Conservation (phyloP, 2,888 invertebrate species). For the Subacronicta megacephala region DNA sequence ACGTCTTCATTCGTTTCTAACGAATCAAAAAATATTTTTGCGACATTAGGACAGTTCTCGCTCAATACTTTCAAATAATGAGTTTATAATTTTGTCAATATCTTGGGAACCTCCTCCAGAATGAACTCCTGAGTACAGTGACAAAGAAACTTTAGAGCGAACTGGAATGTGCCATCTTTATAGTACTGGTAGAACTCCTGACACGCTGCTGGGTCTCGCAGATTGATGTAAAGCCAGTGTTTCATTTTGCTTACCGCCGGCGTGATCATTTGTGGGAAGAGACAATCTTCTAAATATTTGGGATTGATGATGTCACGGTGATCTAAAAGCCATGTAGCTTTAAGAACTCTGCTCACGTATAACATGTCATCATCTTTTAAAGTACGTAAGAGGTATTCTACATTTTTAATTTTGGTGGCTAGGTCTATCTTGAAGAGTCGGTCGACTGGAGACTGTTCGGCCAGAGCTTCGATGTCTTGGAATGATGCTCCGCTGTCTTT, state of each 20-base stretch:
- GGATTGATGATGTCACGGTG: conserved; percentile 69
- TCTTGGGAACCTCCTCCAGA: conserved; percentile 55
- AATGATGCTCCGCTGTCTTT: conserved; percentile 22
- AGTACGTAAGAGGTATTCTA: conserved; percentile 69
- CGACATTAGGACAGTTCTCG: conserved; percentile 65
- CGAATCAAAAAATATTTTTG: conserved; percentile 67
- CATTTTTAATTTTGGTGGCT: conserved; percentile 67
- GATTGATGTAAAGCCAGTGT: conserved; percentile 65
- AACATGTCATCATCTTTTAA: conserved; percentile 76
- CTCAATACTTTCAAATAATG: conserved; percentile 67
- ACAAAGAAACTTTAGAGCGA: conserved; percentile 65
- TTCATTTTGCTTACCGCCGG: conserved; percentile 69
- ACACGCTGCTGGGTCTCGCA: conserved; percentile 61
- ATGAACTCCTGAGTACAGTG: conserved; percentile 68
- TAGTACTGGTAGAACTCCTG: conserved; percentile 73
- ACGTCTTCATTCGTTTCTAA: conserved; percentile 56
- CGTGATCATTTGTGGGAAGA: conserved; percentile 74
- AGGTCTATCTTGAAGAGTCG: conserved; percentile 76
- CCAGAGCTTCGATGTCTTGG: conserved; percentile 42
- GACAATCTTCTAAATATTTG: conserved; percentile 64
- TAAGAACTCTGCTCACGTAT: conserved; percentile 75
- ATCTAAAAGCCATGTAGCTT: conserved; percentile 72
- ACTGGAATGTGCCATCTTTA: conserved; percentile 54
- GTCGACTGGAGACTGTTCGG: conserved; percentile 67
- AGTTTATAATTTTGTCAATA: conserved; percentile 67